Base-by-base conservation (phyloP, 2,888 invertebrate genomes). In the Thereva unica region DNA sequence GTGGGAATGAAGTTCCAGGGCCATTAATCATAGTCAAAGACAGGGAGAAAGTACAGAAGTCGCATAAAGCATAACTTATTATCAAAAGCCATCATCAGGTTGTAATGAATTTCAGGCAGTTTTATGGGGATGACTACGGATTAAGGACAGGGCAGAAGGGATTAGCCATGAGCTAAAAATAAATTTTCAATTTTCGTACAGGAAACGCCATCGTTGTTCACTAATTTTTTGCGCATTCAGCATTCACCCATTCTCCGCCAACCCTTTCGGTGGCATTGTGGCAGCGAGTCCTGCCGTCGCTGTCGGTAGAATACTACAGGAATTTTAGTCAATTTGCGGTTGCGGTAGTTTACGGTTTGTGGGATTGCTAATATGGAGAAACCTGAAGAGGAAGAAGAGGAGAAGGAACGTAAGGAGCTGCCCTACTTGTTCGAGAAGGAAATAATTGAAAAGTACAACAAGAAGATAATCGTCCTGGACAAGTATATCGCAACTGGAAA, bases 361-460 rank as follows among this genome's bases (percentile, higher is more conserved):
- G 23, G n/a, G 12, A 38, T 9, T 10, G 41, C 10, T n/a, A 40
- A 35, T 35, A 10, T 12, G n/a, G 74, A 23, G 44, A 67, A 59
- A 52, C n/a, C 37, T 42, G 44, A 67, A 23, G 23, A 57, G 8
- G 55, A 53, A 5, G 40, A 67, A 63, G 52, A 23, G 23, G 52
- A 55, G 40, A 63, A 34, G 7, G 68, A 66, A 3, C 72, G 72
- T 47, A 37, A 40, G 23, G 66, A 66, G 9, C 55, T 78, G 70
- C 76, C 78, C 8, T 79, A 78, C 71, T 73, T 73, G 9, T 77
- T 79, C 64, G 78, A 78, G 68, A 78, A 80, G 72, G 78, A 80
- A 67, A 63, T 80, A 3, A 77, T 78, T 54, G 71, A 74, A 35
- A 76, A 75, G 7, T 76, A 76, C 54, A 78, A 79, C 68, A 74